Base-by-base conservation (phyloP, 2,113 vertebrate genomes). In the Menura novaehollandiae region DNA sequence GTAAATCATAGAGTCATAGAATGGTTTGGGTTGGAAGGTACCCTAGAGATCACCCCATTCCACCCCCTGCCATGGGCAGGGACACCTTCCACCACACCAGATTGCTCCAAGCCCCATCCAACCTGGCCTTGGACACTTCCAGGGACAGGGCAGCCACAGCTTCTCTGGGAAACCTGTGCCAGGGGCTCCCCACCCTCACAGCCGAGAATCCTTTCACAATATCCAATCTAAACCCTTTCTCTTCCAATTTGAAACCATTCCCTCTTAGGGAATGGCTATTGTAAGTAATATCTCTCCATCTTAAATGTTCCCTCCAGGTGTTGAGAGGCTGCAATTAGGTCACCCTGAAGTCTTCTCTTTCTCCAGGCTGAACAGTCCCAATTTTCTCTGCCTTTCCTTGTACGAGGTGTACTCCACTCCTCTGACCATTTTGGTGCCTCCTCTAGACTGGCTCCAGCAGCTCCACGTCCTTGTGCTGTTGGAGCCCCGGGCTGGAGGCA, bases 91-190 rank as follows among this genome's bases (percentile, higher is more conserved):
- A 53, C 3, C 27, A 2, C 5, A 7, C 13, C 9, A 23, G 14
- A 14, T 0, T 43, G 8, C 2, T 37, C 3, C 14, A 35, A 35
- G 32, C 4, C 17, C 20, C 0, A 0, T 72, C 35, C 58, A 64
- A 0, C 9, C 7, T 35, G 35, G 28, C 10, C 26, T 33, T 43
- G 59, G 32, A 23, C 5, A 9, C 10, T 33, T 1, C 26, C 26
- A 58, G 35, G 17, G 17, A 53, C 35, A 21, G 14, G 26, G 2
- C 20, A 37, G 17, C 6, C 39, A 39, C 28, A 69, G 15, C n/a
- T 69, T 1, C 33, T 46, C 10, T 62, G 17, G 3, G 32, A 1
- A 56, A 1, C 9, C 24, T 41, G 10, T 47, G 24, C 6, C 43
- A 72, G 43, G 18, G 18, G 3, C 9, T 26, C 5, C 0, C 21